Evolutionary conservation across 1,140 invertebrate genomes (phyloP).

Genomic region (Vanessa atalanta): DNA sequence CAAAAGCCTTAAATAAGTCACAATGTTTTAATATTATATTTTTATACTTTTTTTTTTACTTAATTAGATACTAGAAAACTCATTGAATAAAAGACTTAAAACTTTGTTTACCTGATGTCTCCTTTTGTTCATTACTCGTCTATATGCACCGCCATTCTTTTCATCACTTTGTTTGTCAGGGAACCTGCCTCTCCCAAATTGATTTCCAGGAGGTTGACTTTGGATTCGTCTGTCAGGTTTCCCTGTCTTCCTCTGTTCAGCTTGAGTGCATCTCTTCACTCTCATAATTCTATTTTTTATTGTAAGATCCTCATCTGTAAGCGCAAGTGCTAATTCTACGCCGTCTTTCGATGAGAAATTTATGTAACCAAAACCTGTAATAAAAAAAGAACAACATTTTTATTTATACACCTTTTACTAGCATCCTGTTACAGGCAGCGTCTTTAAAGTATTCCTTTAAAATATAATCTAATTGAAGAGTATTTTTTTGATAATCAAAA

Average conservation of each 20-base stretch:
- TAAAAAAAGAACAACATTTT: slow-evolving; percentile 6
- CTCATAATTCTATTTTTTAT: slow-evolving; percentile 76
- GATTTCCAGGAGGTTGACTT: slow-evolving; percentile 3
- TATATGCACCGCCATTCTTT: slow-evolving; percentile 54
- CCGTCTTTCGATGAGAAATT: slow-evolving; percentile 83
- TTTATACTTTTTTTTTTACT: too few relatives aligned
- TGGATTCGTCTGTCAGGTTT: slow-evolving; percentile 11
- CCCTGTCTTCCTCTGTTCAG: slow-evolving; percentile 34
- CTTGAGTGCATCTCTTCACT: slow-evolving; percentile 64
- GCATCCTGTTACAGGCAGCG: too few relatives aligned
- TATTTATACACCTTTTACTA: neutral
- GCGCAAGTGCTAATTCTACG: slow-evolving; percentile 83
- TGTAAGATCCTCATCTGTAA: slow-evolving; percentile 80
- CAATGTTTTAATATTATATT: neutral
- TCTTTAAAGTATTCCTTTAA: too few relatives aligned
- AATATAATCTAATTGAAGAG: too few relatives aligned
- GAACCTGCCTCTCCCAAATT: slow-evolving; percentile 32
- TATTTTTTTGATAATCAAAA: too few relatives aligned
- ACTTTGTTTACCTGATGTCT: slow-evolving; percentile 51
- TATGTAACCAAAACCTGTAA: slow-evolving; percentile 82
- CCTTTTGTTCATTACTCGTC: slow-evolving; percentile 69
- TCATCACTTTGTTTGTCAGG: slow-evolving; percentile 11
- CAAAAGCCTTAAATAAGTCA: neutral
- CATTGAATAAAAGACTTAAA: too few relatives aligned
- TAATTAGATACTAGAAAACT: too few relatives aligned